Evolutionary conservation across 2,797 vertebrate species (phyloP).

Genomic region (Lagorchestes hirsutus): DNA sequence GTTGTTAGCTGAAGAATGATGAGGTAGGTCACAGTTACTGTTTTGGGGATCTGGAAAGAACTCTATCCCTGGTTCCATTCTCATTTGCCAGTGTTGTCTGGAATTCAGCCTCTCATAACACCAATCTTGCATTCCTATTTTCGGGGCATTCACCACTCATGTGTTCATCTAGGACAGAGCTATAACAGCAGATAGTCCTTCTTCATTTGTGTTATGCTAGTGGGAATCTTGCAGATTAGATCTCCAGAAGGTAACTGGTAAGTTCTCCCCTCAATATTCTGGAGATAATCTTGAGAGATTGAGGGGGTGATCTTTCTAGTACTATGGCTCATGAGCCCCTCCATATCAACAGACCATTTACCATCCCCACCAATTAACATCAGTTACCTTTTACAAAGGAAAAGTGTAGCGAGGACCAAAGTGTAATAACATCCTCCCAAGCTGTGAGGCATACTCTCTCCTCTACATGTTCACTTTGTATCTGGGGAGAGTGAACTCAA

Average conservation of each 20-base stretch:
- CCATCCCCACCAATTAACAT: neutral
- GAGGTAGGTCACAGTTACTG: neutral
- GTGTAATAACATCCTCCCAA: neutral
- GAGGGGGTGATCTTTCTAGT: neutral
- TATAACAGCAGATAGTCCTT: too few relatives aligned
- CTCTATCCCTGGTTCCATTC: neutral
- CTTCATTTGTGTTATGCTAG: too few relatives aligned
- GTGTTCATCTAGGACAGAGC: too few relatives aligned
- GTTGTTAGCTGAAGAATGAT: neutral
- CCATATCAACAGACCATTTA: neutral
- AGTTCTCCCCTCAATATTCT: neutral
- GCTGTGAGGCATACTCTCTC: neutral
- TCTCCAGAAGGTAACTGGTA: neutral
- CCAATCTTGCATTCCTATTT: neutral
- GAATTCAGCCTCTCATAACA: neutral
- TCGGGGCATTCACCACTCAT: neutral
- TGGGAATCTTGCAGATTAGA: too few relatives aligned
- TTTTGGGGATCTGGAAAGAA: neutral
- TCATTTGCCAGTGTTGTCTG: neutral
- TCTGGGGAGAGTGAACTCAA: neutral
- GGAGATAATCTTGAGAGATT: neutral
- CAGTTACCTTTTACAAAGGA: neutral
- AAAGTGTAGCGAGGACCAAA: neutral
- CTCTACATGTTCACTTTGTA: neutral
- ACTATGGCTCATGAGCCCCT: neutral